These are phyloP conservation scores for Poeciliopsis turrubarensis DNA, from an alignment of 2,113 vertebrate genomes.

Conservation along the genomic window DNA sequence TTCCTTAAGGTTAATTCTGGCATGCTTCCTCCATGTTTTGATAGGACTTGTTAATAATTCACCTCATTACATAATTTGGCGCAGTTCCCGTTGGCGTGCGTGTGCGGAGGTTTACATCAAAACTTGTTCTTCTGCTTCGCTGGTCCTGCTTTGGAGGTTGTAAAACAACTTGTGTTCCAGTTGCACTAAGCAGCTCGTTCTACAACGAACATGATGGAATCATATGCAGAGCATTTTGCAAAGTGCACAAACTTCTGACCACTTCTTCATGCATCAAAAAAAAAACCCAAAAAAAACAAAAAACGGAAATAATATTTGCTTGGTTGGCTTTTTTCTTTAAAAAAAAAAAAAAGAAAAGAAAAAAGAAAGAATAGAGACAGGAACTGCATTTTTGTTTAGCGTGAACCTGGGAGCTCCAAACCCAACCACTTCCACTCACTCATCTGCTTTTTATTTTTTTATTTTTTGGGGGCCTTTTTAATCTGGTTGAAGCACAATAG, in stretches of 20 bases:
- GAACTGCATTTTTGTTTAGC: slow-evolving; percentile 28
- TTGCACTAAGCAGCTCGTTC: not conserved
- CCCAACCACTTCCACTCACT: slow-evolving; percentile 34
- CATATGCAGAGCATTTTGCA: not conserved
- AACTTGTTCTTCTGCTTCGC: not conserved
- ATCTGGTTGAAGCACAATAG: slow-evolving; percentile 72
- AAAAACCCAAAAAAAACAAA: not conserved
- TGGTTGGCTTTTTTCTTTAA: slow-evolving; percentile 39
- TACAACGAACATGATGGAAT: not conserved
- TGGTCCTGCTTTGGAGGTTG: not conserved
- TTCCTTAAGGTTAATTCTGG: not conserved
- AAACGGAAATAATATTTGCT: slow-evolving; percentile 65
- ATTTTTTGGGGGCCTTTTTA: slow-evolving; percentile 55
- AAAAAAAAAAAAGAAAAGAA: no score
- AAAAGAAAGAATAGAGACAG: no score
- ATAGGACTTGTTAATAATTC: not conserved
- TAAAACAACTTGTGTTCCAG: not conserved
- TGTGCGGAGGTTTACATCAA: no score
- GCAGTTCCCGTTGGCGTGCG: not conserved
- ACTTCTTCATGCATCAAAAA: not conserved
- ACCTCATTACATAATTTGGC: not conserved
- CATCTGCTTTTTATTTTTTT: slow-evolving; percentile 27
- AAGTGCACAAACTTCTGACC: not conserved
- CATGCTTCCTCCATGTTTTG: not conserved
- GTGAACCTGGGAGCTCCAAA: slow-evolving; percentile 24